phyloP scores from a whole-genome alignment of 2,113 vertebrate genomes.

The Campylomormyrus numenius region DNA sequence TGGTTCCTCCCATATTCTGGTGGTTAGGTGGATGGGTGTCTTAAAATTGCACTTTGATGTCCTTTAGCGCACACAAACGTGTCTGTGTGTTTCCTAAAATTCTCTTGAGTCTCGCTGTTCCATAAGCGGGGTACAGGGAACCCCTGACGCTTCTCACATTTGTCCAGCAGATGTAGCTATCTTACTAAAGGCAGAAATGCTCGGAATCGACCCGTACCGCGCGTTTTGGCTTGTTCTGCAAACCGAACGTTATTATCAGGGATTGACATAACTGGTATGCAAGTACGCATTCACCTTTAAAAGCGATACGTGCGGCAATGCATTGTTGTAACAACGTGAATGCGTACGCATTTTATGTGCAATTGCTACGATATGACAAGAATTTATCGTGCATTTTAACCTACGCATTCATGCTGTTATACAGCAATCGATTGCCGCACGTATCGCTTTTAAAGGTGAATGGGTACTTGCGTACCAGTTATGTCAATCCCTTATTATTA shows the following conservation, averaged over 20 bases:
- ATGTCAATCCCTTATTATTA: not conserved
- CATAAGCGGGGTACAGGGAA: not conserved
- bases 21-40: not conserved
- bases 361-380: too few relatives aligned
- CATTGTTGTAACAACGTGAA: too few relatives aligned
- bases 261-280: too few relatives aligned
- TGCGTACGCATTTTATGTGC: too few relatives aligned
- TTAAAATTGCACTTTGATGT: not conserved
- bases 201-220: not conserved
- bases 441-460: too few relatives aligned
- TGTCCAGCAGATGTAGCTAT: conserved; percentile 1
- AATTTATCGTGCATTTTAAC: too few relatives aligned
- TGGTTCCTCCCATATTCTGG: not conserved
- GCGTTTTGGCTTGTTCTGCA: not conserved
- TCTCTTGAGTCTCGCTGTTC: not conserved
- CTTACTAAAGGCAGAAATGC: not conserved
- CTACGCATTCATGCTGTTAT: too few relatives aligned
- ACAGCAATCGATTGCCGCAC: too few relatives aligned
- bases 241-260: not conserved
- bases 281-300: too few relatives aligned
- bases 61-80: not conserved
- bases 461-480: too few relatives aligned
- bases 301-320: too few relatives aligned
- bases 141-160: not conserved
- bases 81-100: not conserved